Conservation (phyloP, 2,113 vertebrate genomes). For the Tricholaema leucomelas region DNA sequence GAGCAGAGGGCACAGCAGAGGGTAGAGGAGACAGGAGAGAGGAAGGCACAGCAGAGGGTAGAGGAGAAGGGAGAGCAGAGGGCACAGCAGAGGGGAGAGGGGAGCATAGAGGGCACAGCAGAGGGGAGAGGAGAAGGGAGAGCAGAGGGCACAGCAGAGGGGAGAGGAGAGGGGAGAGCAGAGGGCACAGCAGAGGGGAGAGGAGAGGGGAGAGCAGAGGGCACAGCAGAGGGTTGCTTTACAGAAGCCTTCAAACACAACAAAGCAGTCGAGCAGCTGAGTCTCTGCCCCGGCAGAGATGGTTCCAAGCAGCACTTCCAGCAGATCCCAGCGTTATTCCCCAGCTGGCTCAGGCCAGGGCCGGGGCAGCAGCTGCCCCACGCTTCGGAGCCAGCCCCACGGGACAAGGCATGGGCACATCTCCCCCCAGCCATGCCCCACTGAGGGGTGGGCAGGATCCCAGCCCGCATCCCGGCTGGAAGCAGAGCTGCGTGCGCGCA, state of each 20-base stretch:
- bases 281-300: background rate
- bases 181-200: background rate
- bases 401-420: background rate
- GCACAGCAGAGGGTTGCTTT: background rate
- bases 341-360: background rate
- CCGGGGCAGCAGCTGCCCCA: background rate
- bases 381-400: background rate
- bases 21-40: too few relatives aligned
- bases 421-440: too few relatives aligned
- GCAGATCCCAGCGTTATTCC: background rate
- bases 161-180: too few relatives aligned
- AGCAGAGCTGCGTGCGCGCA: rapidly evolving
- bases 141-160: background rate
- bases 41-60: background rate
- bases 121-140: too few relatives aligned
- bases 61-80: background rate
- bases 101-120: too few relatives aligned
- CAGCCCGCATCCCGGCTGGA: background rate
- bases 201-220: too few relatives aligned
- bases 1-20: background rate
- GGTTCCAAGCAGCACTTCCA: background rate
- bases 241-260: background rate
- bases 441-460: background rate
- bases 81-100: background rate
- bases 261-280: background rate